Evolutionary conservation across 2,797 vertebrate genomes (phyloP).

Genomic region (Pseudocheirus occidentalis): DNA sequence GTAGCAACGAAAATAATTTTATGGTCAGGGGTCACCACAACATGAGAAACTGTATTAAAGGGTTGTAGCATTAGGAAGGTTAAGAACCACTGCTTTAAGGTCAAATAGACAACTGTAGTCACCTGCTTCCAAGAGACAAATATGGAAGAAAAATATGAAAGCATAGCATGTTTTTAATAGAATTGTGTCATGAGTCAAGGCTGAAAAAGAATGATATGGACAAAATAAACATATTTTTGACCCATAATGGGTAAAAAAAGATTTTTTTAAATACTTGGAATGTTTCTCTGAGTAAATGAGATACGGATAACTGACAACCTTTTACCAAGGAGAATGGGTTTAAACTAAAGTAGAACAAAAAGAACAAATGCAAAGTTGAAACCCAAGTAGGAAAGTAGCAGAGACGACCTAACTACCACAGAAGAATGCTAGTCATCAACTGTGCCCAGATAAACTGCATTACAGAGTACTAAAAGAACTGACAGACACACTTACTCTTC

Average conservation of each 20-base stretch:
- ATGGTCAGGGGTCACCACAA: too few relatives aligned
- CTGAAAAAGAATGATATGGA: neutral
- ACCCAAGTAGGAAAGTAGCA: neutral
- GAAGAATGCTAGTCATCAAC: neutral
- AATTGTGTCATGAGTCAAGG: neutral
- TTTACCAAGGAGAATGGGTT: neutral
- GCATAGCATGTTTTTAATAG: neutral
- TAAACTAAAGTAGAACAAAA: neutral
- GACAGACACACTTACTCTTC: neutral
- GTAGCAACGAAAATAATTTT: too few relatives aligned
- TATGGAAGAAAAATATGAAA: neutral
- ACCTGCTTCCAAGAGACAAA: neutral
- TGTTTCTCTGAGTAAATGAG: neutral
- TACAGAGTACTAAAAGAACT: neutral
- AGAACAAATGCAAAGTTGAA: neutral
- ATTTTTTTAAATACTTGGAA: neutral
- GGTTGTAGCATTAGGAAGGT: too few relatives aligned
- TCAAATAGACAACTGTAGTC: neutral
- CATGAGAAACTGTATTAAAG: too few relatives aligned
- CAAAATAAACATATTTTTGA: neutral
- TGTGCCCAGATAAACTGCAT: neutral
- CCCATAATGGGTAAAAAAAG: neutral
- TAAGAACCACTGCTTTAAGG: too few relatives aligned
- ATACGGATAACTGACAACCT: neutral
- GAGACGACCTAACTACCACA: neutral